Evolutionary conservation across 2,888 invertebrate genomes (phyloP).

Genomic region (Platycheirus albimanus): DNA sequence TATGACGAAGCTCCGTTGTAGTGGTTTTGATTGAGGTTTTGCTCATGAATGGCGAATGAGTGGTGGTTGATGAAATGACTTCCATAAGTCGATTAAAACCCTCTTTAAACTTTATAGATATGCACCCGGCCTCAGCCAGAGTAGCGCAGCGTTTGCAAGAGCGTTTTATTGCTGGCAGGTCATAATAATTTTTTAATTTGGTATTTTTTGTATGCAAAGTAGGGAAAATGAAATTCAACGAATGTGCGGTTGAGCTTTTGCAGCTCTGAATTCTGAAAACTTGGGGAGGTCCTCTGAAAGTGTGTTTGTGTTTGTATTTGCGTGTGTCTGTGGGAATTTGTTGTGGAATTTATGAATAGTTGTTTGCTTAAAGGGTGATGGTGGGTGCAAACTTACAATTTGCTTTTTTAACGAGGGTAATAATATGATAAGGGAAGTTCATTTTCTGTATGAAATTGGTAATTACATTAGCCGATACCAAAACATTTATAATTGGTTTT

Average conservation of each 20-base stretch:
- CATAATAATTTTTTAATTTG: slow-evolving; percentile 69
- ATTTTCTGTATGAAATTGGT: no score
- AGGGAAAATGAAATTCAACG: slow-evolving; percentile 59
- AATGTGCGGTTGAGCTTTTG: slow-evolving; percentile 62
- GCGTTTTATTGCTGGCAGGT: slow-evolving; percentile 29
- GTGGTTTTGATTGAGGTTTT: slow-evolving; percentile 70
- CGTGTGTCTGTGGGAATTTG: slow-evolving; percentile 31
- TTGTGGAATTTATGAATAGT: slow-evolving; percentile 11
- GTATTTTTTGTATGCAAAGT: slow-evolving; percentile 25
- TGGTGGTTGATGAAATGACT: slow-evolving; percentile 72
- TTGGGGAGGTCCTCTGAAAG: slow-evolving; percentile 21
- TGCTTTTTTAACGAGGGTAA: no score
- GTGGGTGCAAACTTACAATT: no score
- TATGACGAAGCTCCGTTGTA: slow-evolving; percentile 48
- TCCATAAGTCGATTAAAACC: slow-evolving; percentile 71
- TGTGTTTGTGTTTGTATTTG: no score
- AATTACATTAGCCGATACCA: background rate
- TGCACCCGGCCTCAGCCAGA: slow-evolving; percentile 2
- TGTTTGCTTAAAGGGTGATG: background rate
- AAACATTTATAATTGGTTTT: background rate
- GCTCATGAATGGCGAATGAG: slow-evolving; percentile 74
- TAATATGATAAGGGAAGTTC: no score
- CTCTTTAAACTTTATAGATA: slow-evolving; percentile 19
- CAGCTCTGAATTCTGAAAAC: slow-evolving; percentile 36
- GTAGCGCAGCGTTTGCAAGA: background rate